Percentiles rank a stretch among this genome's conserved stretches.
These are phyloP conservation scores for Chelidonichthys spinosus DNA, from an alignment of 2,797 vertebrate genomes.

Conservation along the genomic window DNA sequence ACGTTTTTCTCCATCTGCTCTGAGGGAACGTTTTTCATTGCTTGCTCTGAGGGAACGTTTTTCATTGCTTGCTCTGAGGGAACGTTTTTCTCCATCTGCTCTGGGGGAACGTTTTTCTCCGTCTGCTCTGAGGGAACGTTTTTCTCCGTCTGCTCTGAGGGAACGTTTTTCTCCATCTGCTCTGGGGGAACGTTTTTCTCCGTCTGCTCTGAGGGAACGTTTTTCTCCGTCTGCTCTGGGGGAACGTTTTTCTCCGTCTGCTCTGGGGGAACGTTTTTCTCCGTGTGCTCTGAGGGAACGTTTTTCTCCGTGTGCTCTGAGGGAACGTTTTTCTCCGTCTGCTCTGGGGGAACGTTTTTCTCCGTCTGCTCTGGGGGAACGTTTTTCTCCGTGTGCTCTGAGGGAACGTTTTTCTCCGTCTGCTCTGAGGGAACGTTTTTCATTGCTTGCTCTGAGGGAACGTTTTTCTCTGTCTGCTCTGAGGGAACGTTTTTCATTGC, in stretches of 20 bases:
- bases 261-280: not conserved
- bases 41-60: not conserved
- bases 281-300: not conserved
- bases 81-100: conserved; percentile 19
- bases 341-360: conserved; percentile 23
- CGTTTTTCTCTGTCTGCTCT: not conserved
- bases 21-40: not conserved
- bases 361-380: not conserved
- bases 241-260: not conserved
- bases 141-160: not conserved
- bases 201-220: not conserved
- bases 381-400: not conserved
- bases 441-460: conserved; percentile 2
- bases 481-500: not conserved
- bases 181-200: not conserved
- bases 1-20: not conserved
- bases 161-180: not conserved
- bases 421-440: not conserved
- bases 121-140: not conserved
- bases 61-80: conserved; percentile 8
- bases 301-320: conserved; percentile 13
- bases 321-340: conserved; percentile 21
- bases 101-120: not conserved
- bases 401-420: not conserved
- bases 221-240: not conserved